Base-by-base conservation (phyloP, 92 coral and sea anemone species). In the Porites cylindrica region DNA sequence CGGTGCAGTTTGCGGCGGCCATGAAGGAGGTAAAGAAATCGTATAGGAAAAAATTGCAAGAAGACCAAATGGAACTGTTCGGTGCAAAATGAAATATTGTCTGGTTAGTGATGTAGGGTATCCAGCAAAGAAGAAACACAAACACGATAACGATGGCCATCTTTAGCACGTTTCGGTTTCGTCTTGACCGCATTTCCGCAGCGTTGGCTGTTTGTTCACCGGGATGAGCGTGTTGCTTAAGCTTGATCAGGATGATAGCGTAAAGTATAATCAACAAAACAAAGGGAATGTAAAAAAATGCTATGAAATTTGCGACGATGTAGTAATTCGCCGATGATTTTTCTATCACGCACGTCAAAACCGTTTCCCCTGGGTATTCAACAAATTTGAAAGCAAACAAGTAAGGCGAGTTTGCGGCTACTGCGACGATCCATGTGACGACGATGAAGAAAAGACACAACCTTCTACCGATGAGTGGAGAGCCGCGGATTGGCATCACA, bases 1-100 rank as follows among this genome's bases (percentile, higher is more conserved):
- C 56, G 1, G 85, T 85, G 24, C 92, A 82, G 64, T 83, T 89
- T 51, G 88, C 80, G 2, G 61, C 84, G 4, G 85, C 89, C 24
- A 89, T 69, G 21, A 89, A 47, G 16, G 19, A n/a, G 5, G 88
- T 63, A 2, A 74, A 59, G 32, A 58, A 77, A 20, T 68, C 21
- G 23, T 75, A 80, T 56, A 26, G 18, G 14, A 50, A 2, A 10
- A 51, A 1, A 61, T 19, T 14, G 24, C 63, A 77, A 66, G 68
- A 18, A n/a, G 61, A 78, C 2, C 70, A 29, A 29, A 29, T 29
- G 3, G 32, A 16, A 53, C 32, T 11, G 65, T 26, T 51, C 51
- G 6, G 12, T 20, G n/a, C 12, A 23, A 56, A 76, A 14, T 10
- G 10, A 1, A 1, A 10, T 10, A 76, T 2, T 11, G 60, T 2